phyloP scores from a whole-genome alignment of 2,113 vertebrate genomes.

The Delphinapterus leucas region DNA sequence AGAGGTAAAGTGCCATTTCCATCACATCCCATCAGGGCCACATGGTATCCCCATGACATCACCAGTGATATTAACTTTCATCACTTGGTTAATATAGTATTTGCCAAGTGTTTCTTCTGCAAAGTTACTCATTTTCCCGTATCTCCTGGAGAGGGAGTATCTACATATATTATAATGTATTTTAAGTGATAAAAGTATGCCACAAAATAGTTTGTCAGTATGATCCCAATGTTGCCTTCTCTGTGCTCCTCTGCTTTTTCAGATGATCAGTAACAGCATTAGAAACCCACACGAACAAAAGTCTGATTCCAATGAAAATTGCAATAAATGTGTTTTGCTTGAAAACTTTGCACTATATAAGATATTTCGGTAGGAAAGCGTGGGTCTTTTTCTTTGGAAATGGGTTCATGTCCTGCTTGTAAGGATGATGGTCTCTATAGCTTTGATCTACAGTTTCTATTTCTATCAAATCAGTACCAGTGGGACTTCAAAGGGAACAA shows the following conservation, averaged over 20 bases:
- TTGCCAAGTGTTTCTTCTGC: background rate
- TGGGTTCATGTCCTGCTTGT: slow-evolving; percentile 40
- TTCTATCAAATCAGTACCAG: slow-evolving; percentile 54
- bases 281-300: background rate
- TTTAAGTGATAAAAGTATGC: background rate
- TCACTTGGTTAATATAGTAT: background rate
- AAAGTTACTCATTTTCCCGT: background rate
- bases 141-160: background rate
- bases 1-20: background rate
- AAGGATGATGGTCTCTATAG: background rate
- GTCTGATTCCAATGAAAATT: background rate
- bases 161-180: background rate
- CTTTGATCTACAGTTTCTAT: slow-evolving; percentile 71
- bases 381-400: slow-evolving; percentile 42
- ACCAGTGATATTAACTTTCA: background rate
- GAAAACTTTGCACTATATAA: background rate
- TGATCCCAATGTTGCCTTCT: background rate
- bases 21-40: background rate
- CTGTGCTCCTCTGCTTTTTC: background rate
- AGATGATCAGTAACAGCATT: background rate
- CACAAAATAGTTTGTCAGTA: background rate
- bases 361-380: background rate
- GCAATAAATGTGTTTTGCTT: background rate
- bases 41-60: too few relatives aligned
- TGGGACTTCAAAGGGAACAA: slow-evolving; percentile 68